Percentiles rank a stretch among this genome's conserved stretches.
phyloP scores from a whole-genome alignment of 2,888 invertebrate genomes.

The Aplocera efformata region DNA sequence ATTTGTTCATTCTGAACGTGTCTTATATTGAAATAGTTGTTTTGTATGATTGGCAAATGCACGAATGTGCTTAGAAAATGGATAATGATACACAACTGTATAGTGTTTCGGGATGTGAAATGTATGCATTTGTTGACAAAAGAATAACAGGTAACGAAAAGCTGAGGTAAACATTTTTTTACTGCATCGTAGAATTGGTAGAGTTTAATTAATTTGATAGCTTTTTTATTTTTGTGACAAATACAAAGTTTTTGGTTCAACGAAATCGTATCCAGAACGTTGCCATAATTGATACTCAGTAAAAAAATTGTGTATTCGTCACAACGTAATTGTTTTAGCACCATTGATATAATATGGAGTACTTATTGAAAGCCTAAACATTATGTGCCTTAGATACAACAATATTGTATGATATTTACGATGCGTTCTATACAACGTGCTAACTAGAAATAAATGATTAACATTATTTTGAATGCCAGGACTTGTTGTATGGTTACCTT shows the following conservation, averaged over 20 bases:
- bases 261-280: constrained; percentile 19
- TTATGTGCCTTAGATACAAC: constrained; percentile 82
- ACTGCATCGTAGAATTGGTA: constrained; percentile 61
- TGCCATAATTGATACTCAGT: constrained; percentile 27
- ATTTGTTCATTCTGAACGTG: constrained; percentile 78
- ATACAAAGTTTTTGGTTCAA: constrained; percentile 34
- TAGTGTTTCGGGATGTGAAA: constrained; percentile 41
- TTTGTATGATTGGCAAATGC: constrained; percentile 73
- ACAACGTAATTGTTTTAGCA: constrained; percentile 59
- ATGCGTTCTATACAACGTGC: constrained; percentile 81
- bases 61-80: constrained; percentile 51
- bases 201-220: constrained; percentile 51
- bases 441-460: constrained; percentile 77
- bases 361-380: constrained; percentile 80
- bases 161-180: constrained; percentile 41
- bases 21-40: constrained; percentile 80
- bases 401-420: constrained; percentile 81
- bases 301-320: constrained; percentile 45
- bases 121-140: constrained; percentile 63
- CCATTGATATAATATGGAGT: constrained; percentile 76
- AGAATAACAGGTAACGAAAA: constrained; percentile 39
- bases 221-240: constrained; percentile 61
- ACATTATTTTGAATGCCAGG: constrained; percentile 72
- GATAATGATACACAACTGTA: constrained; percentile 45
- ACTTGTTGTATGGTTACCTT: constrained; percentile 53